phyloP scores from a whole-genome alignment of 2,888 invertebrate genomes.

The Lasioglossum vierecki region DNA sequence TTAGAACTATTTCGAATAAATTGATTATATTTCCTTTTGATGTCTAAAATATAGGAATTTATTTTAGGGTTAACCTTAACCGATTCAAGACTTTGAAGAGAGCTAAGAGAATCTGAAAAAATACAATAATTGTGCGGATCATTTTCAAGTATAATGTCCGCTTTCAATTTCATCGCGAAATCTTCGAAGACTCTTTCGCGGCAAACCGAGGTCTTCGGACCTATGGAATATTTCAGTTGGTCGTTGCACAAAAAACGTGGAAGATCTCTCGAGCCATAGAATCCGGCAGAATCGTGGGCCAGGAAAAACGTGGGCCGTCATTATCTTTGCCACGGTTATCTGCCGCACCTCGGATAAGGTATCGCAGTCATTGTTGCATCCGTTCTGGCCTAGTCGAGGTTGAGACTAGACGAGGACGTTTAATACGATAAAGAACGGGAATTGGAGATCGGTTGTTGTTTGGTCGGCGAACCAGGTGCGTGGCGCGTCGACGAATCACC shows the following conservation, averaged over 20 bases:
- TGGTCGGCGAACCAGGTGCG: not conserved
- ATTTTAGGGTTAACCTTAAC: no score
- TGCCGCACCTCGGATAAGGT: slow-evolving; percentile 47
- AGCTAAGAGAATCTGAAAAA: no score
- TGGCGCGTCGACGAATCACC: slow-evolving; percentile 12
- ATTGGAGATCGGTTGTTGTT: not conserved
- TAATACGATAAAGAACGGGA: not conserved
- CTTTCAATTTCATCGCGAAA: not conserved
- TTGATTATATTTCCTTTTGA: no score
- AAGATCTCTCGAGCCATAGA: not conserved
- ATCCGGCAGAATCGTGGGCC: slow-evolving; percentile 10
- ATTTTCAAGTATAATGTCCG: no score
- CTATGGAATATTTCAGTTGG: not conserved
- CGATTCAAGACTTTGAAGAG: no score
- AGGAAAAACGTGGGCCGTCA: slow-evolving; percentile 54
- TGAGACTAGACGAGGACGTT: not conserved
- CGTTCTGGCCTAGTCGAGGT: slow-evolving; percentile 22
- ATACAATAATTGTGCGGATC: no score
- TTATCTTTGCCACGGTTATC: slow-evolving; percentile 39
- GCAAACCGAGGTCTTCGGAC: not conserved
- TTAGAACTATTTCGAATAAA: no score
- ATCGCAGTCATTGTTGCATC: slow-evolving; percentile 42
- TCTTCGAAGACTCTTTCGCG: not conserved
- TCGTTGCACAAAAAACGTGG: not conserved
- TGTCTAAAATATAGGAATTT: no score